A percentile compares a stretch with the other conserved stretches of the same genome.
Evolutionary conservation across 1,140 invertebrate genomes (phyloP).

Genomic region (Penaeus japonicus): DNA sequence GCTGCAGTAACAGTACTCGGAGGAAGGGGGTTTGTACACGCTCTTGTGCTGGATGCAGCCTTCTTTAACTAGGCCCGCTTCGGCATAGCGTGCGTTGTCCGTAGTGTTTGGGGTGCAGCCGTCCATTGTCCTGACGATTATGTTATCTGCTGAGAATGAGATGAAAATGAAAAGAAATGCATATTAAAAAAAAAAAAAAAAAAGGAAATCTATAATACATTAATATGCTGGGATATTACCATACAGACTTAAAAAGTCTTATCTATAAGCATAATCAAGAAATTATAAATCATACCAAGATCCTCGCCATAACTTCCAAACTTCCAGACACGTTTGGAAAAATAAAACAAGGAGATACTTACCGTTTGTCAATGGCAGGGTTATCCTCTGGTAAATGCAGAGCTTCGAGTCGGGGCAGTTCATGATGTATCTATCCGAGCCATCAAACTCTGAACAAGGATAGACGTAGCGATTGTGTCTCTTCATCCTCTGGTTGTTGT

Average conservation of each 20-base stretch:
- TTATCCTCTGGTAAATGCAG: constrained; percentile 66
- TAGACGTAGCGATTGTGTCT: constrained; percentile 63
- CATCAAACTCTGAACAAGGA: constrained; percentile 77
- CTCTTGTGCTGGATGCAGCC: constrained; percentile 70
- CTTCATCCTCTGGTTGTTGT: constrained; percentile 61
- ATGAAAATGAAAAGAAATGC: not conserved
- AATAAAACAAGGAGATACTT: not conserved
- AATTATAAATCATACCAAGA: no score
- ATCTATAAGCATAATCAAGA: no score
- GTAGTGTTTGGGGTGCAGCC: constrained; percentile 78
- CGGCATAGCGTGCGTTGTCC: constrained; percentile 67
- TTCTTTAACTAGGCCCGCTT: constrained; percentile 70
- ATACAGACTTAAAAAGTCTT: no score
- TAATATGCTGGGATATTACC: no score
- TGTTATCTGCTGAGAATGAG: constrained; percentile 68
- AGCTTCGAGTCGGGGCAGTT: constrained; percentile 81
- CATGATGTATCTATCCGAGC: constrained; percentile 70
- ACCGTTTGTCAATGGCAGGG: constrained; percentile 37
- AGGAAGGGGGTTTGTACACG: constrained; percentile 64
- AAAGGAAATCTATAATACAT: not conserved
- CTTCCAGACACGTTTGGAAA: no score
- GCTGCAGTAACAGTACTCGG: constrained; percentile 75
- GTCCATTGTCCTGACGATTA: constrained; percentile 70
- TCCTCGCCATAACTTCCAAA: no score
- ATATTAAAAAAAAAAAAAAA: not conserved